Conservation (phyloP, 2,797 vertebrate genomes). For the Gastrophryne carolinensis region DNA sequence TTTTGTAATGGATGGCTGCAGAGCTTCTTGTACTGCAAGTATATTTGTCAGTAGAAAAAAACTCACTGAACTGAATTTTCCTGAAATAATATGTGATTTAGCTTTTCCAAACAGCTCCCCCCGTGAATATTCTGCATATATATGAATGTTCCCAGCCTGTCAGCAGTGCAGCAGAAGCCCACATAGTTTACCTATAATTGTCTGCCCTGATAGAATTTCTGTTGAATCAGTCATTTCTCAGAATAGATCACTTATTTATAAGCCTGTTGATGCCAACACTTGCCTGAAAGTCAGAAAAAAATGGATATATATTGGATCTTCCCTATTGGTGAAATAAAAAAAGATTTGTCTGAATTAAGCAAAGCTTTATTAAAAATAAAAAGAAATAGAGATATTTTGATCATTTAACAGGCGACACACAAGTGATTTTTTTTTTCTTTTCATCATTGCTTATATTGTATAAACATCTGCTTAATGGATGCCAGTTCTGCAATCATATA, state of each 20-base stretch:
- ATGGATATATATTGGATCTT: slow-evolving; percentile 48
- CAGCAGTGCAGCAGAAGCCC: slow-evolving; percentile 36
- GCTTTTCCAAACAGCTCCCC: slow-evolving; percentile 19
- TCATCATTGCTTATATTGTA: slow-evolving; percentile 53
- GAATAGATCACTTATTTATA: slow-evolving; percentile 53
- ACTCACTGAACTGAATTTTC: slow-evolving; percentile 12
- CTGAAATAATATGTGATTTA: slow-evolving; percentile 28
- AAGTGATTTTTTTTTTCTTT: slow-evolving; percentile 27
- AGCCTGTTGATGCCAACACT: slow-evolving; percentile 50
- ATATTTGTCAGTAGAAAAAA: slow-evolving; percentile 18
- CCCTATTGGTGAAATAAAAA: slow-evolving; percentile 45
- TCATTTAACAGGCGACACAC: slow-evolving; percentile 31
- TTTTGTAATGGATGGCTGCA: no score
- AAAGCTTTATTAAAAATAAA: slow-evolving; percentile 38
- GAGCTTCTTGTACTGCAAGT: neutral
- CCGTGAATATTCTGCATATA: slow-evolving; percentile 35
- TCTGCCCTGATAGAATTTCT: slow-evolving; percentile 51
- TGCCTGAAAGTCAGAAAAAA: slow-evolving; percentile 35
- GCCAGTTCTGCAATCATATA: slow-evolving; percentile 31
- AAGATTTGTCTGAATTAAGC: slow-evolving; percentile 42
- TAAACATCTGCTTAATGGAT: slow-evolving; percentile 49
- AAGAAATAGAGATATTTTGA: slow-evolving; percentile 22
- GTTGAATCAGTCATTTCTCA: slow-evolving; percentile 52
- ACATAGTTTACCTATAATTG: slow-evolving; percentile 50
- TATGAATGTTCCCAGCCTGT: slow-evolving; percentile 47